Base-by-base conservation (phyloP, 64 coral and sea anemone genomes). In the Porites australiensis region DNA sequence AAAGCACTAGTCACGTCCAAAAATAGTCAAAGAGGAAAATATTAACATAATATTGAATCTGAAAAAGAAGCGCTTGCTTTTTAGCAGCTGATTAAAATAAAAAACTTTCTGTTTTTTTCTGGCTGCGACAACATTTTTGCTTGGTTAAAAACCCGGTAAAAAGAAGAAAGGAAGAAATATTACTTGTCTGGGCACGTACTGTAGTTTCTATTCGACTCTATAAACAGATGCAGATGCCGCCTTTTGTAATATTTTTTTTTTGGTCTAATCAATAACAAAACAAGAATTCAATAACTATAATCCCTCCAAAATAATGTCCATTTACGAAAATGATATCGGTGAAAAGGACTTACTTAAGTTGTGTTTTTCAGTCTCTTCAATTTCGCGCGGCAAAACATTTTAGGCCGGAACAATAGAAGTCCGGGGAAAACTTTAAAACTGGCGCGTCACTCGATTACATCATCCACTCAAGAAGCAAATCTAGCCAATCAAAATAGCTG, bases 371-470 rank as follows among this genome's bases (percentile, higher is more conserved):
- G 27, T 37, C 27, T 37, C 27, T 37, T 37, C 27, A 37, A 37
- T 37, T 37, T 37, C 27, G 27, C n/a, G 13, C 4, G 18, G 43
- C 58, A 64, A 10, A 9, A 79, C 44, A 48, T 46, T 54, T 19
- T 18, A 18, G 79, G 43, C 27, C 27, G 27, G 27, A 37, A 37
- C 27, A 37, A 37, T 37, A 14, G 65, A 50, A 83, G 80, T 50
- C 57, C 61, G 44, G 44, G 9, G 27, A 37, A 63, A 65, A 20
- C 61, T 83, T 83, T 48, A n/a, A 83, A 83, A 64, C 44, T 83
- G 81, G 61, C 62, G 81, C 81, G 61, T 83, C 81, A 83, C 45
- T 67, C 44, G 14, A 67, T 83, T 64, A 68, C 81, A 83, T 83
- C 81, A 83, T 50, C 9, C 6, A 3, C 12, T 49, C 3, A 12